Percentiles rank a stretch among this genome's conserved stretches.
Evolutionary conservation across 2,113 vertebrate species (phyloP).

Genomic region (Cardinalis cardinalis): DNA sequence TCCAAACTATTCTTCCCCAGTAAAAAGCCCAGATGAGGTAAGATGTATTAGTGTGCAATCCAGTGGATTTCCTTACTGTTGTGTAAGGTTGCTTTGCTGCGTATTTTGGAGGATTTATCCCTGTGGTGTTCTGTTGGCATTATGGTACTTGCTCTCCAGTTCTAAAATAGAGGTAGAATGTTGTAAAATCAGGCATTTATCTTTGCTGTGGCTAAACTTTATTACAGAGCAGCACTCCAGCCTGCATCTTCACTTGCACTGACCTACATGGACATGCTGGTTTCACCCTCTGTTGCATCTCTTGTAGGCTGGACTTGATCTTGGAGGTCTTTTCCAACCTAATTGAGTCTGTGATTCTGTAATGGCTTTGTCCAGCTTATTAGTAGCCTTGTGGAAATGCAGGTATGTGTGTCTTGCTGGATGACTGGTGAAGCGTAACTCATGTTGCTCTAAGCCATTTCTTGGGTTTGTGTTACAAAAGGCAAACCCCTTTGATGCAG

Average conservation of each 20-base stretch:
- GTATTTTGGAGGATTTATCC: neutral
- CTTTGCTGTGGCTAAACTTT: neutral
- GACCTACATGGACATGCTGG: fast-evolving
- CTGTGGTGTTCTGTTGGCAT: neutral
- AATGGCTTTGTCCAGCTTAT: neutral
- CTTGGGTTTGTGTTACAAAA: neutral
- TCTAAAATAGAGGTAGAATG: neutral
- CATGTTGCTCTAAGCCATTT: neutral
- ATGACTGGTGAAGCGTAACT: neutral
- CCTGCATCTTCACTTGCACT: neutral
- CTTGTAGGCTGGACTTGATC: neutral
- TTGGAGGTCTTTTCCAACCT: neutral
- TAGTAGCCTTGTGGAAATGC: neutral
- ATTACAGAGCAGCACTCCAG: neutral
- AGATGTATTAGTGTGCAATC: neutral
- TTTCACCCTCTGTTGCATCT: neutral
- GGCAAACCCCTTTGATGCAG: neutral
- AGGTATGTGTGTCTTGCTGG: neutral
- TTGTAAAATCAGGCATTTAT: neutral
- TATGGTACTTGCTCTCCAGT: fast-evolving
- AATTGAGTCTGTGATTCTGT: neutral
- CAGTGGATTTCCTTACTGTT: neutral
- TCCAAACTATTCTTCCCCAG: neutral
- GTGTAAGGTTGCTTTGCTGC: fast-evolving
- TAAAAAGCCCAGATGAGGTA: neutral